Base-by-base conservation (phyloP, 2,797 vertebrate species). In the Bovichtus diacanthus region DNA sequence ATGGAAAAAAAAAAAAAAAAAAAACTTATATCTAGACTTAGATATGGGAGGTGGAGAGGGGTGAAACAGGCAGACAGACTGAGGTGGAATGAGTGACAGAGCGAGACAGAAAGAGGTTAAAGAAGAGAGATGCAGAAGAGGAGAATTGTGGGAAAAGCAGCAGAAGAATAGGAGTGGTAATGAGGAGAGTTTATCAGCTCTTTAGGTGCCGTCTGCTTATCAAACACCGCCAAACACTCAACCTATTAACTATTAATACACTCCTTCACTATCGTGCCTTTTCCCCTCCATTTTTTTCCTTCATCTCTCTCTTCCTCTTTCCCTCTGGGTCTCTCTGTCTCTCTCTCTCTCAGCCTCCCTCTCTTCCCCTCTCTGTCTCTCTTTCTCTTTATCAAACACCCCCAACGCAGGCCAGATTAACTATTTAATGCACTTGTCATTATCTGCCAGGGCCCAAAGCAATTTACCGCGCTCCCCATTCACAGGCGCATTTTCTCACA, bases 341-440 rank as follows among this genome's bases (percentile, higher is more conserved):
- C 63, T 74, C 54, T 67, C 64, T 18, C 56, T 69, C 73, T 71
- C 54, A 70, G 36, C 50, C 56, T 34, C 66, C 44, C 49, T 67
- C 80, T 60, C 65, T 68, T 47, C 51, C 59, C 25, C 53, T 83
- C 63, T 68, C 70, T 70, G 50, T 78, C 66, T 85, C 82, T 83
- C 64, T 81, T 34, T 80, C 76, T 77, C 83, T 86, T 91, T 94
- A 92, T 93, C 91, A 92, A 88, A 89, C 87, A 80, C 78, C 82
- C 77, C 79, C 78, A 90, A 88, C 81, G 44, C 90, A 70, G 85
- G 77, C 79, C 78, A 90, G 90, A 94, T 94, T 92, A 94, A 93
- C 93, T 94, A 92, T 93, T 94, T 90, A 93, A 94, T 90, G 87
- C 87, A 85, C 86, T 90, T 86, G 90, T 90, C 90, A 90, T 94